Conservation (phyloP, 2,797 vertebrate species). For the Sarcoramphus papa region DNA sequence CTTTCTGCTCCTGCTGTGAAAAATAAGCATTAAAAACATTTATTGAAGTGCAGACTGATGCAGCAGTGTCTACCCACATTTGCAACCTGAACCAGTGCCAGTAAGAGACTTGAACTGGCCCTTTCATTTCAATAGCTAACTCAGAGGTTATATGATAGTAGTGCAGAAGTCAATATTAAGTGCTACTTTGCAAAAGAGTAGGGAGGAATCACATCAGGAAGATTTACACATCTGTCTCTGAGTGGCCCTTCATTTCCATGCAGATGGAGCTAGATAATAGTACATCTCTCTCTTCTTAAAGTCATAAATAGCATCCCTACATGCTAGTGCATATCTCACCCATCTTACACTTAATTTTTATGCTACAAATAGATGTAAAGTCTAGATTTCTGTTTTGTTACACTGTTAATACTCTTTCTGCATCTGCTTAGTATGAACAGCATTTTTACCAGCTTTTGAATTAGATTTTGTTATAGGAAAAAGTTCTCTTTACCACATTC, state of each 20-base stretch:
- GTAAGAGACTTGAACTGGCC: not conserved
- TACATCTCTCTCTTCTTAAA: not conserved
- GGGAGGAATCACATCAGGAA: not conserved
- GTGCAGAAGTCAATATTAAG: not conserved
- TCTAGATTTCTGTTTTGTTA: not conserved
- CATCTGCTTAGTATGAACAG: not conserved
- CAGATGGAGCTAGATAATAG: not conserved
- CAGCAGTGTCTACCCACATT: not conserved
- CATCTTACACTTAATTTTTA: not conserved
- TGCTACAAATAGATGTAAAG: not conserved
- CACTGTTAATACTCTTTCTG: not conserved
- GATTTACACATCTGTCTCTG: not conserved
- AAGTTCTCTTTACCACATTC: not conserved
- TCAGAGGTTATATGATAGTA: not conserved
- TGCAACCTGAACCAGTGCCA: not conserved
- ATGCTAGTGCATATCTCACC: not conserved
- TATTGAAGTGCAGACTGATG: not conserved
- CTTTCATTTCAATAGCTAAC: not conserved
- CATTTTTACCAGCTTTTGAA: not conserved
- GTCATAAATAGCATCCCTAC: not conserved
- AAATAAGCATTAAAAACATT: conserved; percentile 16
- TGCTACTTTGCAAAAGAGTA: not conserved
- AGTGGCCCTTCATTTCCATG: not conserved
- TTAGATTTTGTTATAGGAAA: not conserved
- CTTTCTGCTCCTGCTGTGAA: not conserved